These are phyloP conservation scores for Zaprionus ornatus DNA, from an alignment of 1,140 invertebrate species.

Conservation along the genomic window DNA sequence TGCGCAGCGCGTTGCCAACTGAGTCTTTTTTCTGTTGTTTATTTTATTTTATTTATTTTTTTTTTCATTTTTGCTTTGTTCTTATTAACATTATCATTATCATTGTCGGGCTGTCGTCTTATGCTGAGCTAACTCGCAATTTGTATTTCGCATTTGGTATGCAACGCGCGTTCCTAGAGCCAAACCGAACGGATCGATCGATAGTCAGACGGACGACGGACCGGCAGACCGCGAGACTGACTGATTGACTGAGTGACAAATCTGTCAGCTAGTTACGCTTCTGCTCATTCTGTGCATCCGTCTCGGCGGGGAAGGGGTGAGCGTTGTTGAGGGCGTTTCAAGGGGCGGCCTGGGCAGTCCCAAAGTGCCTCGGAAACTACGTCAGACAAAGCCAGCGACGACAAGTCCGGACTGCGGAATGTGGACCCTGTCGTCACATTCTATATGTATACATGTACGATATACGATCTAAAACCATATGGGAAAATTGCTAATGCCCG, in stretches of 20 bases:
- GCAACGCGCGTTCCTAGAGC: conserved; percentile 42
- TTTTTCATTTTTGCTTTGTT: conserved; percentile 29
- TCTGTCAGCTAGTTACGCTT: conserved; percentile 48
- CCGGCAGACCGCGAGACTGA: conserved; percentile 12
- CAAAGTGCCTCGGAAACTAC: conserved; percentile 64
- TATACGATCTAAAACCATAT: conserved; percentile 19
- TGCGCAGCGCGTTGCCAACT: conserved; percentile 12
- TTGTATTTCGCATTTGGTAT: conserved; percentile 60
- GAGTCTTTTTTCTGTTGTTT: background rate
- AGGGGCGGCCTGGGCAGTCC: conserved; percentile 39
- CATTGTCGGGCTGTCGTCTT: conserved; percentile 51
- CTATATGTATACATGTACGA: conserved; percentile 39
- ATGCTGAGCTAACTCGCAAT: conserved; percentile 42
- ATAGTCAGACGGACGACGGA: conserved; percentile 15
- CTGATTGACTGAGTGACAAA: conserved; percentile 15
- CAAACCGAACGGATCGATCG: conserved; percentile 4
- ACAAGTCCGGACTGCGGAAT: conserved; percentile 60
- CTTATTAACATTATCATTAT: conserved; percentile 73
- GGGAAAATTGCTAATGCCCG: conserved; percentile 9
- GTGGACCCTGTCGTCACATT: conserved; percentile 59
- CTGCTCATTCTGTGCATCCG: conserved; percentile 64
- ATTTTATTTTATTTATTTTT: background rate
- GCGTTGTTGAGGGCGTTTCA: background rate
- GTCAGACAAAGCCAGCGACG: conserved; percentile 45
- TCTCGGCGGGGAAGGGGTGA: conserved; percentile 28